These are phyloP conservation scores for Anodontia alba DNA, from an alignment of 2,888 invertebrate species.

Conservation along the genomic window DNA sequence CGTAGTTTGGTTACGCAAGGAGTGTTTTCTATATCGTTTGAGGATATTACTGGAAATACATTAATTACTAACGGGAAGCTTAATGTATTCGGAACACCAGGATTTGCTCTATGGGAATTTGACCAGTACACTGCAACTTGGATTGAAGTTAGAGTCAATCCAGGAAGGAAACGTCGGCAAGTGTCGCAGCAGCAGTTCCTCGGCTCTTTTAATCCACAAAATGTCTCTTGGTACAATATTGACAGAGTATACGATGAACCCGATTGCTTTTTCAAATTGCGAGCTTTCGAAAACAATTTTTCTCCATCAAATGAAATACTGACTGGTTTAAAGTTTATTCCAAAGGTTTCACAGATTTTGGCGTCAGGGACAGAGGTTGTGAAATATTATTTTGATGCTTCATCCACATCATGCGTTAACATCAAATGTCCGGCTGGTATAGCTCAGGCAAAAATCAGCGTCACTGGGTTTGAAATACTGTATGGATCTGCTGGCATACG, in stretches of 20 bases:
- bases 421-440: background rate
- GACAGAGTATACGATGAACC: background rate
- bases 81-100: background rate
- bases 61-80: background rate
- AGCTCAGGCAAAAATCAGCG: background rate
- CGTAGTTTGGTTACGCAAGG: background rate
- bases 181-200: background rate
- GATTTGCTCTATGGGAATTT: background rate
- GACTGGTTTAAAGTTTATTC: background rate
- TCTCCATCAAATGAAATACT: background rate
- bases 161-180: background rate
- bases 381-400: background rate
- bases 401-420: background rate
- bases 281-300: background rate
- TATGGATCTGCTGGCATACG: background rate
- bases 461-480: background rate
- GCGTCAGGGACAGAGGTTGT: background rate
- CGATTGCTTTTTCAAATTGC: background rate
- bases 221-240: background rate
- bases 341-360: background rate
- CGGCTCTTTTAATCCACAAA: background rate
- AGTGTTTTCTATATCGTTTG: background rate
- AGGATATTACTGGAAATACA: background rate
- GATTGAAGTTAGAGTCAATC: background rate
- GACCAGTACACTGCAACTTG: background rate